Conservation (phyloP, 1,140 invertebrate species). For the Drosophila orena region DNA sequence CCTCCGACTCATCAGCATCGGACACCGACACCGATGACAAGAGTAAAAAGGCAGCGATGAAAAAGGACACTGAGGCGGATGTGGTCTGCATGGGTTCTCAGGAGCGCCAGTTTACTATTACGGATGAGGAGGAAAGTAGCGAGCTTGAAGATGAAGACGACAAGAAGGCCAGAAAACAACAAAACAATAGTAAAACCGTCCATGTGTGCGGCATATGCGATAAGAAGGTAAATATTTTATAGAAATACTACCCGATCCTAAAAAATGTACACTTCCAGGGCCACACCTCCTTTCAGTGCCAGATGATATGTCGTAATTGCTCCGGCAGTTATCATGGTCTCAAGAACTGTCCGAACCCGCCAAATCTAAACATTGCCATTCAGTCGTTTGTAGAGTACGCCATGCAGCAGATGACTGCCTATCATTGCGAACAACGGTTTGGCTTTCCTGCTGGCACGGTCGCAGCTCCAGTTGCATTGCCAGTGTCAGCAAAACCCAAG, state of each 20-base stretch:
- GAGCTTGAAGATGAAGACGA: slow-evolving; percentile 18
- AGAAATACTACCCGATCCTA: too few relatives aligned
- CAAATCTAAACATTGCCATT: slow-evolving; percentile 66
- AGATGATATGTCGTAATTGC: slow-evolving; percentile 79
- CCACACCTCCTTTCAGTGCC: slow-evolving; percentile 75
- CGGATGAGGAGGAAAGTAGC: slow-evolving; percentile 55
- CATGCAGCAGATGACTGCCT: slow-evolving; percentile 70
- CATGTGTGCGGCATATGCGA: slow-evolving; percentile 56
- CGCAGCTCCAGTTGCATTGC: not conserved
- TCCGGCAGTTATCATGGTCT: slow-evolving; percentile 67
- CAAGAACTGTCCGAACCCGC: slow-evolving; percentile 68
- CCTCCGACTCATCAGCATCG: slow-evolving; percentile 43
- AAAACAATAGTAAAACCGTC: slow-evolving; percentile 25
- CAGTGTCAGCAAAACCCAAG: slow-evolving; percentile 40
- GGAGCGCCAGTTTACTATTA: slow-evolving; percentile 55
- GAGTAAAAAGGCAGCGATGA: slow-evolving; percentile 29
- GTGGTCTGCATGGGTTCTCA: slow-evolving; percentile 67
- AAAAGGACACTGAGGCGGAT: slow-evolving; percentile 57
- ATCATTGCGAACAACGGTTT: slow-evolving; percentile 58
- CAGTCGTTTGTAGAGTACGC: slow-evolving; percentile 74
- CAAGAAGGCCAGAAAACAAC: slow-evolving; percentile 28
- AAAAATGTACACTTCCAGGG: slow-evolving; percentile 31
- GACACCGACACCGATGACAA: slow-evolving; percentile 38
- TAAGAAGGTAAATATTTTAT: slow-evolving; percentile 46
- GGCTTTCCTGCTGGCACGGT: slow-evolving; percentile 40